A percentile compares a stretch with the other conserved stretches of the same genome.
These are phyloP conservation scores for Leguminivora glycinivorella DNA, from an alignment of 1,140 invertebrate genomes.

Conservation along the genomic window DNA sequence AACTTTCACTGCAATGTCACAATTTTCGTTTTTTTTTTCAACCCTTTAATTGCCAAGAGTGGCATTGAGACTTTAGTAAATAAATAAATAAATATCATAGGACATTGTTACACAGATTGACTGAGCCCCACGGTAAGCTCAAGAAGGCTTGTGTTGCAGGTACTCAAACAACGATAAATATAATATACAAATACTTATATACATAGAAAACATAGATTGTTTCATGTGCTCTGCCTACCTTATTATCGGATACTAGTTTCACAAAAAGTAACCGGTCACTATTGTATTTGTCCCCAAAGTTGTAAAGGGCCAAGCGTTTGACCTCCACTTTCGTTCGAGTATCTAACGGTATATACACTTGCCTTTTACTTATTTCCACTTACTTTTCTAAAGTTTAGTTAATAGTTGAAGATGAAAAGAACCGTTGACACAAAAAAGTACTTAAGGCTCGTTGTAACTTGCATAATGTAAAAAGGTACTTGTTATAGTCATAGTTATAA, in stretches of 20 bases:
- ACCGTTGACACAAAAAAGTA: conserved; percentile 8
- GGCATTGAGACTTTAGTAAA: too few relatives aligned
- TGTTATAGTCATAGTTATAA: neutral
- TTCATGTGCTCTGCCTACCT: too few relatives aligned
- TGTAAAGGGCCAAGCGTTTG: conserved; percentile 2
- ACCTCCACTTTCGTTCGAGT: neutral
- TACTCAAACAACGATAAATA: too few relatives aligned
- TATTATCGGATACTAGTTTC: neutral
- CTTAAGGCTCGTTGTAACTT: neutral
- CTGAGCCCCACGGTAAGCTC: too few relatives aligned
- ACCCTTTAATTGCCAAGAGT: too few relatives aligned
- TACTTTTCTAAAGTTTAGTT: conserved; percentile 2
- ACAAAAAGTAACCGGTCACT: neutral
- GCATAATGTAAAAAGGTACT: neutral
- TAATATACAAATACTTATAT: too few relatives aligned
- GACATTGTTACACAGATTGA: too few relatives aligned
- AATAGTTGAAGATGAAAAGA: neutral
- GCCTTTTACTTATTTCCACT: conserved; percentile 2
- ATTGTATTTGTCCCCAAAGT: neutral
- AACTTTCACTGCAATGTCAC: too few relatives aligned
- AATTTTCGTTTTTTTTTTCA: too few relatives aligned
- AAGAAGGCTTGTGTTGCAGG: too few relatives aligned
- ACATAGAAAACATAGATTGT: too few relatives aligned
- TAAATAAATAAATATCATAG: too few relatives aligned
- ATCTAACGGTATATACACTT: neutral